These are phyloP conservation scores for Acridotheres tristis DNA, from an alignment of 2,797 vertebrate species.

Conservation along the genomic window DNA sequence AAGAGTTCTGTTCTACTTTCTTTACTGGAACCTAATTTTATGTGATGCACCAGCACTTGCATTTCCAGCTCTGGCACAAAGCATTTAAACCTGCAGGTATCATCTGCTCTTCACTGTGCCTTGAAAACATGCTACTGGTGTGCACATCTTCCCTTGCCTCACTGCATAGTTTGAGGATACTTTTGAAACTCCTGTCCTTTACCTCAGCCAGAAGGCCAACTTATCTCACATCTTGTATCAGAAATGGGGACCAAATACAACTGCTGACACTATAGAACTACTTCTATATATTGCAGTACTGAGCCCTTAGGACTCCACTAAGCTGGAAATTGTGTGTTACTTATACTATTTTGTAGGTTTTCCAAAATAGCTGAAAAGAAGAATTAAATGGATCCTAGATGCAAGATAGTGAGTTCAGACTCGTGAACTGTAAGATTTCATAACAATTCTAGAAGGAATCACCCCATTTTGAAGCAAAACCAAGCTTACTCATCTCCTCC, in stretches of 20 bases:
- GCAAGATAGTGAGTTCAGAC: background rate
- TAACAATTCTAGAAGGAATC: background rate
- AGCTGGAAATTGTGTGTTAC: background rate
- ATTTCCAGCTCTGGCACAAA: background rate
- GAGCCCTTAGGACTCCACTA: background rate
- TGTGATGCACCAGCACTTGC: background rate
- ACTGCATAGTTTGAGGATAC: background rate
- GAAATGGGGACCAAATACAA: background rate
- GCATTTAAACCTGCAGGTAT: background rate
- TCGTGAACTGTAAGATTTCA: background rate
- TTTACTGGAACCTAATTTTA: background rate
- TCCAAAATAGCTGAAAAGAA: background rate
- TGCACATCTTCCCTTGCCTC: background rate
- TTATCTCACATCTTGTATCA: background rate
- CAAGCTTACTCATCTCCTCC: background rate
- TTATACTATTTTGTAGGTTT: background rate
- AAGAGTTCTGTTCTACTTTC: background rate
- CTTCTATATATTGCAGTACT: background rate
- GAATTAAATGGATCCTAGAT: background rate
- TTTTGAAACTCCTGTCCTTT: background rate
- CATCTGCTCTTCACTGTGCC: background rate
- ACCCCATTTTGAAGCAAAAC: background rate
- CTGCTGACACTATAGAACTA: background rate
- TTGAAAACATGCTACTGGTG: background rate
- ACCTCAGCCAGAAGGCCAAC: background rate